Conservation (phyloP, 2,113 vertebrate genomes). For the Tachuris rubrigastra region DNA sequence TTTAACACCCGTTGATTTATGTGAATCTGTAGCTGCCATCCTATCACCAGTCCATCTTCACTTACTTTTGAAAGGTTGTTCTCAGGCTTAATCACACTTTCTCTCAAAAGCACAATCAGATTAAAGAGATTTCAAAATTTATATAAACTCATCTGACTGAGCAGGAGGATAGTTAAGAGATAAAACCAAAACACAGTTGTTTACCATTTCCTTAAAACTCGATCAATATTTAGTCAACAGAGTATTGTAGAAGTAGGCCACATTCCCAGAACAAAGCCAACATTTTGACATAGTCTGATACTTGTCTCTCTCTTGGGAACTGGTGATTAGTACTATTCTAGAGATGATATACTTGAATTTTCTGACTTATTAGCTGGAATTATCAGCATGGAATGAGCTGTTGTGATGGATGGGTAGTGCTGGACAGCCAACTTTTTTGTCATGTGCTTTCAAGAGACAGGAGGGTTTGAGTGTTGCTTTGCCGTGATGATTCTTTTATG, state of each 20-base stretch:
- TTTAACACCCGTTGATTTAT: not conserved
- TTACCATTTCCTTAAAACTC: not conserved
- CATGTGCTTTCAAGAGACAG: not conserved
- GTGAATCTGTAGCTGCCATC: not conserved
- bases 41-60: not conserved
- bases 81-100: not conserved
- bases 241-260: not conserved
- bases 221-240: not conserved
- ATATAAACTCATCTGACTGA: not conserved
- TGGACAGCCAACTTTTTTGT: not conserved
- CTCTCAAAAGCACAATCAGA: not conserved
- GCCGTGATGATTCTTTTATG: not conserved
- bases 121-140: not conserved
- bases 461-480: not conserved
- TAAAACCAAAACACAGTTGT: not conserved
- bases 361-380: not conserved
- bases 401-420: not conserved
- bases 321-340: not conserved
- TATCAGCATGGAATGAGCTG: not conserved
- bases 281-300: not conserved
- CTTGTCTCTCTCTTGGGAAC: not conserved
- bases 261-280: not conserved
- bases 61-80: not conserved
- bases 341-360: not conserved
- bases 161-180: not conserved